Base-by-base conservation (phyloP, 92 coral and sea anemone genomes). In the Zoanthus sansibaricus region DNA sequence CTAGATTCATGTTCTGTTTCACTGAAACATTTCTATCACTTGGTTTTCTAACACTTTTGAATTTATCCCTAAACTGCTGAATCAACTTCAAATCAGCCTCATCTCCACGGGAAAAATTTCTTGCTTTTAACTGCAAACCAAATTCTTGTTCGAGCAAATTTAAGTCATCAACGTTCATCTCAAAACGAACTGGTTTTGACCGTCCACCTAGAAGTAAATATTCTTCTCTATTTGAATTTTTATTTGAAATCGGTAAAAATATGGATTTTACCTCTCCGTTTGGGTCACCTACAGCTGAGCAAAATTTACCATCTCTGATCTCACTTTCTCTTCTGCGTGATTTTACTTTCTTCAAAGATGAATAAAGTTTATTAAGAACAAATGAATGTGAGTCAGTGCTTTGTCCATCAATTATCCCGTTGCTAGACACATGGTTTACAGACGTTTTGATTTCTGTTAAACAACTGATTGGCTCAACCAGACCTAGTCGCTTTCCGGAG, bases 131-230 rank as follows among this genome's bases (percentile, higher is more conserved):
- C 59, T 93, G 86, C 70, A 94, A 47, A 45, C 93, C 93, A 90
- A 94, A 94, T 49, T 94, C 94, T 74, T 90, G 91, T 75, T 94
- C 94, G 15, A 94, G 84, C 51, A 94, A 77, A 45, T 93, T 90
- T 3, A 94, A 77, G 46, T 88, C 95, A 15, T 77, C 82, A 48
- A 94, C 87, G 62, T 91, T 91, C 47, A 93, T 92, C 58, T 91
- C 76, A 77, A 93, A 89, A 71, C 98, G 95, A 55, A 94, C 92
- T 1, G 98, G 98, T 64, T 94, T 94, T 49, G 95, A 91, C 37
- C 92, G 92, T 25, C 98, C 98, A 8, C 98, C 98, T 21, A 94
- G 83, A 49, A 91, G 90, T 75, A 94, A 82, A 77, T 88, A 94
- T 20, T 93, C 87, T 32, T 94, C 98, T 37, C 92, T 94, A 30